Evolutionary conservation across 2,113 vertebrate genomes (phyloP).

Genomic region (Catagonus wagneri): DNA sequence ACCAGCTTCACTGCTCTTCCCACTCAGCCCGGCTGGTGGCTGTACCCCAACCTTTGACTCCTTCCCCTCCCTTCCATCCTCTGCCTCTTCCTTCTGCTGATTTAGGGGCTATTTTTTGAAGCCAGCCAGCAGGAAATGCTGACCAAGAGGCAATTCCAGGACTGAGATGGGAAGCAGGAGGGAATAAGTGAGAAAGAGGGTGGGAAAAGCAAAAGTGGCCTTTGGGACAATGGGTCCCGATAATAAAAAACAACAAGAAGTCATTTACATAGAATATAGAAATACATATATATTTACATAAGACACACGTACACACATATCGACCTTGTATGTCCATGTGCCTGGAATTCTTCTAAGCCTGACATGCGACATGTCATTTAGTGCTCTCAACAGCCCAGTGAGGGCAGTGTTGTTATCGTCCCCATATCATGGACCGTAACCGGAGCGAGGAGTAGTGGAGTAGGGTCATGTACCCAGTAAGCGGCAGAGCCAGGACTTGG

Average conservation of each 20-base stretch:
- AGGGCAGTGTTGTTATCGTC: too few species aligned
- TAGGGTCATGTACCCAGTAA: background rate
- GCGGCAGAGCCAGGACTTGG: background rate
- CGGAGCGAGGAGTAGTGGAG: too few species aligned
- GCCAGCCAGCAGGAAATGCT: background rate
- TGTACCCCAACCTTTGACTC: background rate
- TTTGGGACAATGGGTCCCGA: background rate
- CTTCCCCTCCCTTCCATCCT: background rate
- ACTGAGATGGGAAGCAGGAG: background rate
- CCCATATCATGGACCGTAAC: background rate
- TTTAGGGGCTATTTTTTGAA: background rate
- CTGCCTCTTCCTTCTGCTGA: background rate
- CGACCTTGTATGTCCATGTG: background rate
- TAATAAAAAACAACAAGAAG: background rate
- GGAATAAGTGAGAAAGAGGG: background rate
- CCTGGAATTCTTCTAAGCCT: background rate
- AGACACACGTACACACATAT: background rate
- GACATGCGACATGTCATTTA: background rate
- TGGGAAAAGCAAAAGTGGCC: background rate
- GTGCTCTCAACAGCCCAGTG: rapidly evolving
- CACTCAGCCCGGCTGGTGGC: background rate
- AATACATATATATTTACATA: background rate
- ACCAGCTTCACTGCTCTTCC: background rate
- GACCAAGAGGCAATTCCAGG: background rate
- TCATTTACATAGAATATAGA: background rate